These are phyloP conservation scores for Pandemis heparana DNA, from an alignment of 2,888 invertebrate species.

Conservation along the genomic window DNA sequence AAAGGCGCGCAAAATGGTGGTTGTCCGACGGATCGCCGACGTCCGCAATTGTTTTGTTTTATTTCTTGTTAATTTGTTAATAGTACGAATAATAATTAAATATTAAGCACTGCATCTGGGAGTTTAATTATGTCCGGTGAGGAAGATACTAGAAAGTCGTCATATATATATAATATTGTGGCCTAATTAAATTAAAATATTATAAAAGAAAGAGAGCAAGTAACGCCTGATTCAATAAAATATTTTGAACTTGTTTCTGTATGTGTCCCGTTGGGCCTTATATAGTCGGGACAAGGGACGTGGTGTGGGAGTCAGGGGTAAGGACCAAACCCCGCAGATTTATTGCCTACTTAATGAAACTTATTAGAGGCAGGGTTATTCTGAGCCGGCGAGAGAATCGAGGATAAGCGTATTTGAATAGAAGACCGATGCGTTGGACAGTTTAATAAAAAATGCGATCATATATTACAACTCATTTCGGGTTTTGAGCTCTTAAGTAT, in stretches of 20 bases:
- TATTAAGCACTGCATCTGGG: no score
- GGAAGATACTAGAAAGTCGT: no score
- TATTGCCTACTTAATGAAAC: conserved; percentile 28
- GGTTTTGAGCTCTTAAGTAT: no score
- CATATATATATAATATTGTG: no score
- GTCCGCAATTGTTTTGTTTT: no score
- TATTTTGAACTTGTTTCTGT: not conserved
- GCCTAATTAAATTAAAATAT: not conserved
- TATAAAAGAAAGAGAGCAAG: no score
- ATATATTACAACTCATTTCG: not conserved
- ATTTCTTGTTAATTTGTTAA: no score
- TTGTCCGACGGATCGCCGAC: no score
- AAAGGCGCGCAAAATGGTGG: no score
- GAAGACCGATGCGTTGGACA: not conserved
- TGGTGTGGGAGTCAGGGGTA: conserved; percentile 52
- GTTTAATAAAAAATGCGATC: not conserved
- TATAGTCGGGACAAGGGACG: conserved; percentile 20
- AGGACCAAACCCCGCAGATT: conserved; percentile 45
- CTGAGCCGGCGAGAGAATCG: not conserved
- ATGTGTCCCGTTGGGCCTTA: not conserved
- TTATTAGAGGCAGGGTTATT: conserved; percentile 4
- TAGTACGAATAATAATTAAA: no score
- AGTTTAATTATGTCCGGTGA: no score
- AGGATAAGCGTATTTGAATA: not conserved
- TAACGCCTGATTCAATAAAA: not conserved